Base-by-base conservation (phyloP, 2,113 vertebrate species). In the Antennarius striatus region DNA sequence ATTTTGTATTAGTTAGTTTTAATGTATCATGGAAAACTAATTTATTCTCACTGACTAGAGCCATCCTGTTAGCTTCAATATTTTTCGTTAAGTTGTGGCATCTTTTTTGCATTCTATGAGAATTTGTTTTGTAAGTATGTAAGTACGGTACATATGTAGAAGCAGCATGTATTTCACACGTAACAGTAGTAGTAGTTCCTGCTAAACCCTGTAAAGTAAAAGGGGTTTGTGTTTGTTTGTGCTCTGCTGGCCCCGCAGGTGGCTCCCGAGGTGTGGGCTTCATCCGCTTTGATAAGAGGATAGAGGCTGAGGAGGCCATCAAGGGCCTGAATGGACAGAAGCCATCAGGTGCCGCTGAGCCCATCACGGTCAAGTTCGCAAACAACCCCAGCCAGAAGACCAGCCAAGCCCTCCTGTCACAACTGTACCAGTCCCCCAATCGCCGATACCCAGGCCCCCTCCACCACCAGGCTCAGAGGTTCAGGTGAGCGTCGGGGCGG, bases 301-400 rank as follows among this genome's bases (percentile, higher is more conserved):
- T 99, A 91, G 98, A 99, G 88, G 98, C 98, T 59, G 98, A 99
- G 91, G 98, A 99, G 94, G 98, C 98, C 93, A 99, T 99, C 94
- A 99, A 99, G 94, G 98, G 98, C 85, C 94, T 99, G 87, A 99
- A 99, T 72, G 98, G 98, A 86, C 98, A 99, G 94, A 99, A 99
- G 92, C 98, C 98, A 85, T 97, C 97, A 11, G 97, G 97, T 87
- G 96, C 97, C 63, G 96, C 96, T 4, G 98, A 99, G 93, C 97
- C 98, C 80, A 98, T 99, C 91, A 99, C 98, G 68, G 98, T 99
- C 92, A 99, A 99, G 93, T 99, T 99, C 86, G 98, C 98, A 93
- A 99, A 99, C 94, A 99, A 99, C 90, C 98, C 98, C 84, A 99
- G 98, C 91, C 98, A 99, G 95, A 99, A 99, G 93, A 99, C 97